phyloP scores from a whole-genome alignment of 1,140 invertebrate genomes.

The Penaeus japonicus region DNA sequence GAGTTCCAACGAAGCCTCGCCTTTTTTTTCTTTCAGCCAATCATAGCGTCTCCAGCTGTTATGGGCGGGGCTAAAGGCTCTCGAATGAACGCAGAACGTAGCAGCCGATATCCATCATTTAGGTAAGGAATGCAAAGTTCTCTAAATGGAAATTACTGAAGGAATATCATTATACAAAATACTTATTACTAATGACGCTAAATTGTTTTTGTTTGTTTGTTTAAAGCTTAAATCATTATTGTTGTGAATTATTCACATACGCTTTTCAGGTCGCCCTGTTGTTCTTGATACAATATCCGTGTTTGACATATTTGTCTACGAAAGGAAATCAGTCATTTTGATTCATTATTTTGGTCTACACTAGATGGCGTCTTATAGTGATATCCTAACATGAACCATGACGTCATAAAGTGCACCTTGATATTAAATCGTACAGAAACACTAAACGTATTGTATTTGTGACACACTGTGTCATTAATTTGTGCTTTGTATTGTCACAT shows the following conservation, averaged over 20 bases:
- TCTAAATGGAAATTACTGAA: neutral
- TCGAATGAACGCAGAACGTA: neutral
- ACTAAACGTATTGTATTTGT: too few relatives aligned
- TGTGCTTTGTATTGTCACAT: too few relatives aligned
- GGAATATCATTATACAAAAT: slow-evolving; percentile 1
- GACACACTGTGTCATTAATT: too few relatives aligned
- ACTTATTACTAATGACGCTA: neutral
- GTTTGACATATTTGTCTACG: neutral
- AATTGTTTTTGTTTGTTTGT: neutral
- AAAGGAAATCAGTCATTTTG: neutral
- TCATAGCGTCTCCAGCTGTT: slow-evolving; percentile 21
- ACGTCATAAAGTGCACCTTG: too few relatives aligned
- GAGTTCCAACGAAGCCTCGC: neutral
- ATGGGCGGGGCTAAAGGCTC: slow-evolving; percentile 1
- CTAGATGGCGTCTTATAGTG: too few relatives aligned
- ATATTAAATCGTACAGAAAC: too few relatives aligned
- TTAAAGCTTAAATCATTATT: neutral
- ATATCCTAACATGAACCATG: too few relatives aligned
- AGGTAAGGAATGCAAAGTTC: neutral
- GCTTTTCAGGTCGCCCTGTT: slow-evolving; percentile 30
- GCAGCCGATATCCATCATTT: neutral
- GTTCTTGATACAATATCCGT: neutral
- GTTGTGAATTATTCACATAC: slow-evolving; percentile 41
- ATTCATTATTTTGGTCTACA: neutral
- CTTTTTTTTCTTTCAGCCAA: slow-evolving; percentile 9